Conservation (phyloP, 2,797 vertebrate genomes). For the Sebastes paucispinis region DNA sequence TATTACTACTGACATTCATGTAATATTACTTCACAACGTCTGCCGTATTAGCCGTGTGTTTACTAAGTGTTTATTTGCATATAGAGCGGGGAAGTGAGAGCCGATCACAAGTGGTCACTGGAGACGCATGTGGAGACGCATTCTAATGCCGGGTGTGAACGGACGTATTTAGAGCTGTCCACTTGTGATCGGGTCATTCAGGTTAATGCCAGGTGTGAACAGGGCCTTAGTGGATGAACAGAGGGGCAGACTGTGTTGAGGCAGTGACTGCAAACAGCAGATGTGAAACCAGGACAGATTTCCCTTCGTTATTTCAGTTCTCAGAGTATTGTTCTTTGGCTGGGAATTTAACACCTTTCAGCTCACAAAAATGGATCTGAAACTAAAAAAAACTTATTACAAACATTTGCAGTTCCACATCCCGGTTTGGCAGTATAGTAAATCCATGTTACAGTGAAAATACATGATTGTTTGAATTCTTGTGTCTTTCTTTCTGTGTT, state of each 20-base stretch:
- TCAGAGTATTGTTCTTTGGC: neutral
- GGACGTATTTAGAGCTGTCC: too few species aligned
- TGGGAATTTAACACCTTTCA: neutral
- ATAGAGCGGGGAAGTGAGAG: too few species aligned
- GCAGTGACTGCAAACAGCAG: neutral
- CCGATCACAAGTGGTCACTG: too few species aligned
- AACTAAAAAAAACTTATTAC: constrained; percentile 13
- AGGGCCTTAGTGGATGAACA: neutral
- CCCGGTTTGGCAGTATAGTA: constrained; percentile 10
- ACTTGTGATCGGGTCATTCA: too few species aligned
- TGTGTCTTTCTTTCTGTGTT: neutral
- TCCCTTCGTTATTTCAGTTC: constrained; percentile 34
- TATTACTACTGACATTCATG: too few species aligned
- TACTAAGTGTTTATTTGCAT: too few species aligned
- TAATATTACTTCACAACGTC: too few species aligned
- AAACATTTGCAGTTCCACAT: constrained; percentile 22
- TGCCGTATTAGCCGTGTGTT: too few species aligned
- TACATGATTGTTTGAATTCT: constrained; percentile 19
- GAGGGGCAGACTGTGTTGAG: neutral
- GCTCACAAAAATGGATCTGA: constrained; percentile 21
- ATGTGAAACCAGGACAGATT: constrained; percentile 7
- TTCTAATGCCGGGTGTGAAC: too few species aligned
- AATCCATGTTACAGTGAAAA: constrained; percentile 7
- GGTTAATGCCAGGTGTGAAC: too few species aligned
- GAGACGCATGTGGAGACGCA: too few species aligned